Percentiles rank a stretch among this genome's conserved stretches.
Conservation (phyloP, 35 echinoderm and acorn worm species). For the Amphiura filiformis region DNA sequence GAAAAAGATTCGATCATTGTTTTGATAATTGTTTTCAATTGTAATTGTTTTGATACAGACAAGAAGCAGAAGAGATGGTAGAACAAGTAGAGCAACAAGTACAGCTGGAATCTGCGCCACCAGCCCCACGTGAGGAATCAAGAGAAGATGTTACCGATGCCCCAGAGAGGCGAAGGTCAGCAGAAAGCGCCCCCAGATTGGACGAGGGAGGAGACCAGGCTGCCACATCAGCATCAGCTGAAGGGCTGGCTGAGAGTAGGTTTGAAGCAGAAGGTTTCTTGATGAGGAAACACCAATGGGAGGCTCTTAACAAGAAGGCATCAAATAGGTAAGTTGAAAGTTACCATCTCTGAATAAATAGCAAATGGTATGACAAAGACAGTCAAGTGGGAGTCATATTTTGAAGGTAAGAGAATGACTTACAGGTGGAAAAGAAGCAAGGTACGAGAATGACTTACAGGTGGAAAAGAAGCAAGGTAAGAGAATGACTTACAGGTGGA, state of each 20-base stretch:
- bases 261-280: conserved; percentile 77
- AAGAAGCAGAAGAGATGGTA: conserved; percentile 78
- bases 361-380: too few relatives aligned
- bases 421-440: too few relatives aligned
- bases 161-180: conserved; percentile 15
- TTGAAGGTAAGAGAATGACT: too few relatives aligned
- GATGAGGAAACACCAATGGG: conserved; percentile 77
- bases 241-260: conserved; percentile 33
- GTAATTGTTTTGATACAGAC: conserved; percentile 37
- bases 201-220: conserved; percentile 55
- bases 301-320: conserved; percentile 80
- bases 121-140: conserved; percentile 1
- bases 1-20: too few relatives aligned
- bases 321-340: conserved; percentile 81
- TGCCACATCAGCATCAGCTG: conserved; percentile 63
- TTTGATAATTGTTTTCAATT: too few relatives aligned
- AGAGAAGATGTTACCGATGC: conserved; percentile 20
- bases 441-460: too few relatives aligned
- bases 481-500: too few relatives aligned
- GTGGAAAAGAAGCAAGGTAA: too few relatives aligned
- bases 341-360: too few relatives aligned
- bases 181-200: background rate
- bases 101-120: conserved; percentile 56
- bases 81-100: conserved; percentile 77
- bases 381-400: too few relatives aligned